These are phyloP conservation scores for Buceros bicornis DNA, from an alignment of 2,797 vertebrate genomes.

Conservation along the genomic window DNA sequence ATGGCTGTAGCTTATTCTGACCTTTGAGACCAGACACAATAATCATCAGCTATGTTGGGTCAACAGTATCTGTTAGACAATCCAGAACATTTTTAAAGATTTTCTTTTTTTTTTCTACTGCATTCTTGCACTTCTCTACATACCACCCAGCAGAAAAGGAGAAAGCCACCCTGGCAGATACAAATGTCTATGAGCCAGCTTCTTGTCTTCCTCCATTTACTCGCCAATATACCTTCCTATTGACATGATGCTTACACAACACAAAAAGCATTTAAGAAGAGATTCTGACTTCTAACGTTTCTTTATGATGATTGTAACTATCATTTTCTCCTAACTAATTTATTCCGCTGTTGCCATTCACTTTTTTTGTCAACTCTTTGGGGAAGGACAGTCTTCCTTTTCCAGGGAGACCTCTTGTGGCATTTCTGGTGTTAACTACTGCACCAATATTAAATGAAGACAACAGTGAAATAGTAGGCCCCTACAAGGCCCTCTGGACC, in stretches of 20 bases:
- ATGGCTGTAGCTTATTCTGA: not conserved
- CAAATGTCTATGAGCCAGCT: not conserved
- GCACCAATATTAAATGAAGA: not conserved
- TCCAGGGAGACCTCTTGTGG: not conserved
- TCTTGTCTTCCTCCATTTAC: not conserved
- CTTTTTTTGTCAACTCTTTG: not conserved
- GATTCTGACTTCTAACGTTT: not conserved
- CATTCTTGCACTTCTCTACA: not conserved
- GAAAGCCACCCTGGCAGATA: not conserved
- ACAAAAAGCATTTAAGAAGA: not conserved
- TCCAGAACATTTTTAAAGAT: not conserved
- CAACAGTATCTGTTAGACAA: not conserved
- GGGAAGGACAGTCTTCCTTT: not conserved
- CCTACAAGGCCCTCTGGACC: not conserved
- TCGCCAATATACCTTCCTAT: not conserved
- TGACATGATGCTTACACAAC: not conserved
- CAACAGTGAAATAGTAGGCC: not conserved
- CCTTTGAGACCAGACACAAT: not conserved
- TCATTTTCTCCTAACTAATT: not conserved
- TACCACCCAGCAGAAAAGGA: not conserved
- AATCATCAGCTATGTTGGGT: rapidly evolving
- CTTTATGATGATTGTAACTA: not conserved
- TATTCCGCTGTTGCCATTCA: not conserved
- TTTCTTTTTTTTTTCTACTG: not conserved
- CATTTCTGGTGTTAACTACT: not conserved